Percentiles rank a stretch among this genome's conserved stretches.
phyloP scores from a whole-genome alignment of 2,888 invertebrate species.

The Papilio demoleus region DNA sequence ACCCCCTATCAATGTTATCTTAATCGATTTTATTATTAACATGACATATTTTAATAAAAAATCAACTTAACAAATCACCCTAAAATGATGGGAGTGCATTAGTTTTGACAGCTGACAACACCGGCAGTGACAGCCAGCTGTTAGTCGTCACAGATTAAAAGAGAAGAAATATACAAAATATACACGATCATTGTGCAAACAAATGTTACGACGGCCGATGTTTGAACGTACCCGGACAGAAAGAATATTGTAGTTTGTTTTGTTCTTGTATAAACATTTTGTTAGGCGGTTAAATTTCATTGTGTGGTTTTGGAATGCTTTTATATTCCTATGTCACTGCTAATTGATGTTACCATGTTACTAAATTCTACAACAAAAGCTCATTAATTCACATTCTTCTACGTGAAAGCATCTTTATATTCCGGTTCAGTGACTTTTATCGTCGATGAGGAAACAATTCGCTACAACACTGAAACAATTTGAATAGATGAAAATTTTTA shows the following conservation, averaged over 20 bases:
- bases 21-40: too few species aligned
- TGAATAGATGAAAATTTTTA: background rate
- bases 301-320: slow-evolving; percentile 46
- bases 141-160: slow-evolving; percentile 63
- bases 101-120: slow-evolving; percentile 40
- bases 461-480: slow-evolving; percentile 21
- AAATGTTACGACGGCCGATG: slow-evolving; percentile 59
- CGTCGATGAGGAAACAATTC: slow-evolving; percentile 5
- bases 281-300: slow-evolving; percentile 56
- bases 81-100: slow-evolving; percentile 37
- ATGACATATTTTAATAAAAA: slow-evolving; percentile 5
- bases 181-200: slow-evolving; percentile 69
- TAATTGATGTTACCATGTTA: slow-evolving; percentile 31
- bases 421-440: slow-evolving; percentile 20
- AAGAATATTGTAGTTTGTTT: slow-evolving; percentile 60
- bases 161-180: slow-evolving; percentile 57
- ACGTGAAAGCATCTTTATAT: slow-evolving; percentile 21
- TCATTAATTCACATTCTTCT: slow-evolving; percentile 18
- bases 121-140: slow-evolving; percentile 58
- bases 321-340: slow-evolving; percentile 37
- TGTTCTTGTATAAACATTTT: slow-evolving; percentile 63
- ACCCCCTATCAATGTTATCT: too few species aligned
- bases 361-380: slow-evolving; percentile 20
- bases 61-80: slow-evolving; percentile 32
- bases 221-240: slow-evolving; percentile 55